Base-by-base conservation (phyloP, 2,797 vertebrate genomes). In the Passerculus sandwichensis region DNA sequence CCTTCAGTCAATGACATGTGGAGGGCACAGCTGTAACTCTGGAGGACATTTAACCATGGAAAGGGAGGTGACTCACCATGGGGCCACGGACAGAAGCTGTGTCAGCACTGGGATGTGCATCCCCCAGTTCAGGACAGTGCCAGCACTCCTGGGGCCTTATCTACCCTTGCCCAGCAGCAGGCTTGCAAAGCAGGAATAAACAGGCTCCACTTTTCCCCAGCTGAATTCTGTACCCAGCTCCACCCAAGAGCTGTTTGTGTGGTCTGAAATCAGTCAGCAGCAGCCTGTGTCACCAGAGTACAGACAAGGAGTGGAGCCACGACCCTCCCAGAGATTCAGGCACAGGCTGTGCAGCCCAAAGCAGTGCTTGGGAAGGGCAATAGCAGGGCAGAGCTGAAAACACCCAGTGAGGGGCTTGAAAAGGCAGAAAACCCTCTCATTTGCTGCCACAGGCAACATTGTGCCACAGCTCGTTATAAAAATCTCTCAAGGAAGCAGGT, bases 131-230 rank as follows among this genome's bases (percentile, higher is more conserved):
- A 73, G 83, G 72, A 56, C 36, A 54, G 29, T 0, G 5, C 0
- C 1, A 20, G 8, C 59, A 51, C 61, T 23, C 65, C 60, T 17
- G 13, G 25, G 2, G 11, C 60, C 71, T 78, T 32, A 81, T 17
- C 59, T 40, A 4, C 8, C 0, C 44, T 60, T 48, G 74, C 27
- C 34, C 16, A 45, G 42, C 40, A 47, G 59, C 50, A 13, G 21
- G 42, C 30, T 23, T 42, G 73, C n/a, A 32, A 48, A 57, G 36
- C 36, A 64, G 81, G 29, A 82, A 77, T 26, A n/a, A 85, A 40
- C 0, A 1, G 1, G 1, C 53, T 64, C 48, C 19, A 4, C 8
- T 14, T 18, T 6, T 2, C 4, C 42, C 34, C 29, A 60, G 36
- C 40, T 53, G 3, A 62, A 66, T 78, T 18, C 47, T 48, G 44